Evolutionary conservation across 2,888 invertebrate species (phyloP).

Genomic region (Pedicia rivosa): DNA sequence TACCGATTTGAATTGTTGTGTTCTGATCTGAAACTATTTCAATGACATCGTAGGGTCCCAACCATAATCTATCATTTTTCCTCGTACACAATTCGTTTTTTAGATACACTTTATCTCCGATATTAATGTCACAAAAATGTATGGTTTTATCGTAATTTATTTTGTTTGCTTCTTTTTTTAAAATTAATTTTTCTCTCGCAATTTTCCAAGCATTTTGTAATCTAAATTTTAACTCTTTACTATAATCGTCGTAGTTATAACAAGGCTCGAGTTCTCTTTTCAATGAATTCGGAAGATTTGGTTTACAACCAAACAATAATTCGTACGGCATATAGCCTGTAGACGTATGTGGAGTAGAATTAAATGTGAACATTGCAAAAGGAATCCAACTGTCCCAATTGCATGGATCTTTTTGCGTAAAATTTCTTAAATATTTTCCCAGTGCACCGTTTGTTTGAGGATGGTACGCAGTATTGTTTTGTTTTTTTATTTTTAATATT

Average conservation of each 20-base stretch:
- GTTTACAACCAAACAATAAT: constrained; percentile 21
- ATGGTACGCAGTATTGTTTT: constrained; percentile 18
- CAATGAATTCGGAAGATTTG: constrained; percentile 17
- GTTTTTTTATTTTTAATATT: constrained; percentile 19
- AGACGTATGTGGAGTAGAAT: constrained; percentile 17
- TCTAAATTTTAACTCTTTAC: constrained; percentile 15
- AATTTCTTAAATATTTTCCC: constrained; percentile 18
- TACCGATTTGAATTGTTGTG: background rate
- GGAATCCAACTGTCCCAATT: constrained; percentile 9
- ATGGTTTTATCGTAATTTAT: background rate
- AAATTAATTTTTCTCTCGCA: constrained; percentile 15
- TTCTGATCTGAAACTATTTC: background rate
- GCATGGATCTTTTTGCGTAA: constrained; percentile 6
- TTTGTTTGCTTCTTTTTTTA: constrained; percentile 18
- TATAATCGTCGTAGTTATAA: constrained; percentile 15
- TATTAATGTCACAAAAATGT: background rate
- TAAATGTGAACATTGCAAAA: constrained; percentile 20
- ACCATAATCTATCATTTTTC: background rate
- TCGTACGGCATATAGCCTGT: constrained; percentile 22
- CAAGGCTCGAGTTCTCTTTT: constrained; percentile 9
- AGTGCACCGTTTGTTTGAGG: constrained; percentile 20
- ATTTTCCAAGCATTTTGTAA: constrained; percentile 13
- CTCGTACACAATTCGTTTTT: background rate
- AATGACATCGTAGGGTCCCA: background rate
- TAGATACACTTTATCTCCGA: background rate